These are phyloP conservation scores for Parnassius mnemosyne DNA, from an alignment of 2,888 invertebrate genomes.

Conservation along the genomic window DNA sequence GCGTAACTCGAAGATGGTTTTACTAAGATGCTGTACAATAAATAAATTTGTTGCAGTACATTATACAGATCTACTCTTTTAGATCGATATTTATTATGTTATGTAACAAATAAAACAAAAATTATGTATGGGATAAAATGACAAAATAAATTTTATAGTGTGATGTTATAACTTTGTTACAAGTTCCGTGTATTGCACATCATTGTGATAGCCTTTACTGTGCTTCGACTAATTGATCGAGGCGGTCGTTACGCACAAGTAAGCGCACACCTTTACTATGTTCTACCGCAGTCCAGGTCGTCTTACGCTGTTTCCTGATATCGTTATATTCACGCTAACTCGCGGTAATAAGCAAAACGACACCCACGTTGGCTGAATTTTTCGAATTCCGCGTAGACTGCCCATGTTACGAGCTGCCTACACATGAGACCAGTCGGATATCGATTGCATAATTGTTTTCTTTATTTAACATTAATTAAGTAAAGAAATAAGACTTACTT, in stretches of 20 bases:
- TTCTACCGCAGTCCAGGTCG: constrained; percentile 31
- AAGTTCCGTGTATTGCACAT: too few species aligned
- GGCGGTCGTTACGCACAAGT: constrained; percentile 12
- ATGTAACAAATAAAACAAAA: too few species aligned
- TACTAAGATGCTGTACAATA: too few species aligned
- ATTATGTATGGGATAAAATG: too few species aligned
- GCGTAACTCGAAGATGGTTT: too few species aligned
- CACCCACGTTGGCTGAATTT: constrained; percentile 38
- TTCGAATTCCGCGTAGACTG: constrained; percentile 40
- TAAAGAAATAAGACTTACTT: too few species aligned
- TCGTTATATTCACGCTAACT: constrained; percentile 40
- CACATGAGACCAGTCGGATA: background rate
- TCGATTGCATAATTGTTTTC: background rate
- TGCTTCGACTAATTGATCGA: constrained; percentile 12
- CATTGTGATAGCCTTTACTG: background rate
- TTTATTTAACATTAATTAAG: background rate
- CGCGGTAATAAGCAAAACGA: constrained; percentile 34
- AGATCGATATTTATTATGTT: too few species aligned
- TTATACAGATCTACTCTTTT: too few species aligned
- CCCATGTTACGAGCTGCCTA: constrained; percentile 11
- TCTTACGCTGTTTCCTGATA: constrained; percentile 44
- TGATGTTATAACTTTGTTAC: too few species aligned
- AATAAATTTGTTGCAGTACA: too few species aligned
- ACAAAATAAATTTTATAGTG: too few species aligned
- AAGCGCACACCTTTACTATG: constrained; percentile 20